Conservation (phyloP, 2,888 invertebrate species). For the Leucania comma region DNA sequence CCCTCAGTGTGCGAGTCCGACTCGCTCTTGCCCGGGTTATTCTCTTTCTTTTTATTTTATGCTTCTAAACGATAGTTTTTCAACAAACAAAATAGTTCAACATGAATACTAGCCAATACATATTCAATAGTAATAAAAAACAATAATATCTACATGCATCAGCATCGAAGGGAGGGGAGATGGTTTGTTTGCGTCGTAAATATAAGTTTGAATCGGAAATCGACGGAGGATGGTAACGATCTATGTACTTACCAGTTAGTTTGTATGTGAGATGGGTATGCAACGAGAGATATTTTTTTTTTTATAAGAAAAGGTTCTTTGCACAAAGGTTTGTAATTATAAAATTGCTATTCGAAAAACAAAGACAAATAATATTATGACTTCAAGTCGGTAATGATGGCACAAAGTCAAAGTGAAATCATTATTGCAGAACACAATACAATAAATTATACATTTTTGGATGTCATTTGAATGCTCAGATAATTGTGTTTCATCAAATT, state of each 20-base stretch:
- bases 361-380: no score
- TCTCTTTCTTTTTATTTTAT: no score
- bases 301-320: background rate
- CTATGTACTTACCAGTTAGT: constrained; percentile 22
- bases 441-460: no score
- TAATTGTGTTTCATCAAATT: no score
- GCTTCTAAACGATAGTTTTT: background rate
- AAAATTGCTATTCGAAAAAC: no score
- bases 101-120: background rate
- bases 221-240: constrained; percentile 24
- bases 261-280: constrained; percentile 18
- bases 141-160: background rate
- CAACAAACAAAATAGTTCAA: background rate
- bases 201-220: constrained; percentile 41
- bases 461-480: no score
- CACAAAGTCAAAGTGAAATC: no score
- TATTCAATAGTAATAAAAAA: constrained; percentile 19
- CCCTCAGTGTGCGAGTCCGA: no score
- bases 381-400: no score
- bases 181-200: constrained; percentile 43
- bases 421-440: no score
- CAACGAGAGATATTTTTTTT: constrained; percentile 8
- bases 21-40: no score
- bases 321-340: no score
- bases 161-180: background rate